Evolutionary conservation across 2,113 vertebrate genomes (phyloP), one percentile per base, ranked within the genome.

Genomic region (Zapornia atra): DNA sequence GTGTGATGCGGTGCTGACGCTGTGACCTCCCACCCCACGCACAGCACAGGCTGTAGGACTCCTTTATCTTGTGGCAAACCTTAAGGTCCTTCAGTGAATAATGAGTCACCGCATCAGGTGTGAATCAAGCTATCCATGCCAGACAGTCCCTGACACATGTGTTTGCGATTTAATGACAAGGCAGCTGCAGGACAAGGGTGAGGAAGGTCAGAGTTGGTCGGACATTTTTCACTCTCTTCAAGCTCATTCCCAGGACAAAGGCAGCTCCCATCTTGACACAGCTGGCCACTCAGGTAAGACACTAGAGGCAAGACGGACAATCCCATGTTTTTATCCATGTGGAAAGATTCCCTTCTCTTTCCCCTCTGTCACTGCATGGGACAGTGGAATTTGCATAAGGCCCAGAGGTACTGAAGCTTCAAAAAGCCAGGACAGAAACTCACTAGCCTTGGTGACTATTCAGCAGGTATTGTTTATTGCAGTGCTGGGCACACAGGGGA

Each of bases 11-110:
- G 15, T 60, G 73, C 31, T 83, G 20, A 31, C 60, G 48, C 8
- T 28, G 16, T 0, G 2, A n/a, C 6, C 38, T 77, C 36, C 64
- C 57, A 40, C 9, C 10, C 15, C 11, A 5, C 0, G 0, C 7
- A 19, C 4, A n/a, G 20, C 17, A 66, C 3, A 2, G 40, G 31
- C 40, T 4, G 1, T 31, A 76, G n/a, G 54, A 38, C 42, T 82
- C 1, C 0, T 29, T 60, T 68, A 3, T 51, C 65, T 75, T 20
- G 42, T 28, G 20, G 14, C 7, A 94, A 48, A 79, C 13, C 10
- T 33, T 8, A 78, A 59, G 12, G n/a, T 75, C 48, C 28, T 50
- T 66, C 6, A 10, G 33, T 8, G 29, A 59, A 15, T 59, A 63
- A 78, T 8, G 9, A 42, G 14, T 78, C 22, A 28, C 15, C 73